phyloP scores from a whole-genome alignment of 2,888 invertebrate species.

The Cantharis lateralis region DNA sequence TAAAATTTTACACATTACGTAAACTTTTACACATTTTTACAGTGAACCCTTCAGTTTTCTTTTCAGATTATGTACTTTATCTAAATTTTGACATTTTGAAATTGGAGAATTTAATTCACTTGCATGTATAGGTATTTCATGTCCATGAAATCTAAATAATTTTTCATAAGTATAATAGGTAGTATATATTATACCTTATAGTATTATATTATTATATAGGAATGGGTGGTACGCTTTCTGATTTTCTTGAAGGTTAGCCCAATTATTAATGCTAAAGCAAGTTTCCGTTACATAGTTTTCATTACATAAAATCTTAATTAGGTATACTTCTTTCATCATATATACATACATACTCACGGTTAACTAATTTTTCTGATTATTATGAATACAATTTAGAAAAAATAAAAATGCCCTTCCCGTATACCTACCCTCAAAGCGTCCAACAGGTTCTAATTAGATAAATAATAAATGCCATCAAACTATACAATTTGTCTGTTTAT shows the following conservation, averaged over 20 bases:
- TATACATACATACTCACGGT: neutral
- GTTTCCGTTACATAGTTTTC: neutral
- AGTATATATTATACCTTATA: too few species aligned
- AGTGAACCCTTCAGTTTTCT: too few species aligned
- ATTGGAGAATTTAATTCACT: neutral
- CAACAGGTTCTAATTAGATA: neutral
- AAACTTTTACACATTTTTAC: too few species aligned
- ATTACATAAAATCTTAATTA: neutral
- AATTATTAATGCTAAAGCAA: neutral
- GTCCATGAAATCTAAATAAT: neutral
- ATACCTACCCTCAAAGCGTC: neutral
- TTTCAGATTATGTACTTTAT: too few species aligned
- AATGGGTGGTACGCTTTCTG: neutral
- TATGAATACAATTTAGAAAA: neutral
- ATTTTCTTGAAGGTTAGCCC: neutral
- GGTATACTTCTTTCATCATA: neutral
- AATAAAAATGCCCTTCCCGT: neutral
- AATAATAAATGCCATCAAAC: neutral
- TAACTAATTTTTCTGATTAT: neutral
- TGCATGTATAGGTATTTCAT: neutral
- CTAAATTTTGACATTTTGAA: neutral
- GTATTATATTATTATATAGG: too few species aligned
- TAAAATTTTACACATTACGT: too few species aligned
- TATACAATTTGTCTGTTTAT: neutral
- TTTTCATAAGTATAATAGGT: neutral